Base-by-base conservation (phyloP, 1,140 invertebrate species). In the Drosophila ambigua region DNA sequence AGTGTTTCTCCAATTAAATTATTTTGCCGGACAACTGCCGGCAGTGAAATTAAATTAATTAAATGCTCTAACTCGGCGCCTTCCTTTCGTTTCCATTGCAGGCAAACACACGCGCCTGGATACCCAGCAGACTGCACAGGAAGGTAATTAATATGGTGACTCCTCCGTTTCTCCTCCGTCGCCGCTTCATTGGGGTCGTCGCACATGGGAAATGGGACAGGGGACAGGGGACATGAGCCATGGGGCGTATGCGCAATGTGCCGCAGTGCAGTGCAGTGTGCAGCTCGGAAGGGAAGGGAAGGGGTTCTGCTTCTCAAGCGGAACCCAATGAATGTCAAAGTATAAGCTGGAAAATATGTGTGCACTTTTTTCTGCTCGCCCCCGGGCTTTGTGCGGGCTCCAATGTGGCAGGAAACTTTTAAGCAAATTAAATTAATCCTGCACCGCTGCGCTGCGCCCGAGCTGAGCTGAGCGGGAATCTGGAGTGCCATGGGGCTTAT, bases 41-140 rank as follows among this genome's bases (percentile, higher is more conserved):
- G 16, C 23, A 45, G 45, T 6, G 26, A 69, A 54, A 51, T 20
- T 44, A 78, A 84, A 69, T 84, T 84, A 88, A 88, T 88, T 88
- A 79, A 67, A 89, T 61, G 75, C 65, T 66, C 68, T 83, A 83
- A 77, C 75, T 67, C 44, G 11, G 1, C 20, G 53, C 23, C 26
- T 68, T 43, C 52, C 26, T 69, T 39, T 45, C 20, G 20, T 61
- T 59, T 75, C 46, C 39, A 50, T 57, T 69, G 43, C 79, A 88
- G 83, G 83, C 28, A 88, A 88, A 72, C 83, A 88, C 68, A 72
- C 83, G 45, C 83, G 84, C 48, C 61, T 88, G 79, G 83, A 88
- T 50, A 73, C 64, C 20, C 83, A 88, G 72, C 83, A 89, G 77
- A 89, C 84, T 79, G 76, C 83, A 65, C 76, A 77, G 65, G 83